Evolutionary conservation across 2,888 invertebrate genomes (phyloP).

Genomic region (Argyresthia albistria): DNA sequence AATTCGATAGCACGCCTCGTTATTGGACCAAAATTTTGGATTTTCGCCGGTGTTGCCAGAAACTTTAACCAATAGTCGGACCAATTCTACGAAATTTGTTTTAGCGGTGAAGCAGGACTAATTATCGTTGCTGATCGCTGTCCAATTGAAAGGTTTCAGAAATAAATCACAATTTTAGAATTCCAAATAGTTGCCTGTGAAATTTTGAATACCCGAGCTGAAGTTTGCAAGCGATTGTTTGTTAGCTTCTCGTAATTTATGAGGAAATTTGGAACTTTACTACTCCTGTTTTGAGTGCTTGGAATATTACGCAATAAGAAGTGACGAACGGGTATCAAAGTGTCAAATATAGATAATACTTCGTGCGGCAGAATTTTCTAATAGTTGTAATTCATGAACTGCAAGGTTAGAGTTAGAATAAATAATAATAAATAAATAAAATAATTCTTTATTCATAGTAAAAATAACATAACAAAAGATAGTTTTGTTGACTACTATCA

Average conservation of each 20-base stretch:
- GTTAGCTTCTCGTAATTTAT: conserved; percentile 1
- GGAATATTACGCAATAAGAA: no score
- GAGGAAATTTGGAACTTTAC: background rate
- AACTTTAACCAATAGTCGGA: background rate
- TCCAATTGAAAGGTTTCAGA: background rate
- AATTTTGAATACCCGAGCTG: background rate
- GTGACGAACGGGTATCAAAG: no score
- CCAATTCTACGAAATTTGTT: background rate
- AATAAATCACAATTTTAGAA: background rate
- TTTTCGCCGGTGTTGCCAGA: background rate
- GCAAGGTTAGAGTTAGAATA: no score
- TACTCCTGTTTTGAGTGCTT: background rate
- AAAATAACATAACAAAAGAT: no score
- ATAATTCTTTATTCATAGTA: no score
- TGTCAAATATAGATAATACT: no score
- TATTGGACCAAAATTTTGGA: background rate
- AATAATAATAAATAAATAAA: no score
- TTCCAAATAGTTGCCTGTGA: background rate
- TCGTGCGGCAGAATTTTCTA: no score
- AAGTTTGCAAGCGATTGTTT: background rate
- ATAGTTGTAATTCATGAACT: no score
- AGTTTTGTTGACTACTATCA: no score
- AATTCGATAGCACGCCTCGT: background rate
- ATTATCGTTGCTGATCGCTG: background rate
- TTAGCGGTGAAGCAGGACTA: background rate